Evolutionary conservation across 2,797 vertebrate species (phyloP).

Genomic region (Ctenopoma kingsleyae): DNA sequence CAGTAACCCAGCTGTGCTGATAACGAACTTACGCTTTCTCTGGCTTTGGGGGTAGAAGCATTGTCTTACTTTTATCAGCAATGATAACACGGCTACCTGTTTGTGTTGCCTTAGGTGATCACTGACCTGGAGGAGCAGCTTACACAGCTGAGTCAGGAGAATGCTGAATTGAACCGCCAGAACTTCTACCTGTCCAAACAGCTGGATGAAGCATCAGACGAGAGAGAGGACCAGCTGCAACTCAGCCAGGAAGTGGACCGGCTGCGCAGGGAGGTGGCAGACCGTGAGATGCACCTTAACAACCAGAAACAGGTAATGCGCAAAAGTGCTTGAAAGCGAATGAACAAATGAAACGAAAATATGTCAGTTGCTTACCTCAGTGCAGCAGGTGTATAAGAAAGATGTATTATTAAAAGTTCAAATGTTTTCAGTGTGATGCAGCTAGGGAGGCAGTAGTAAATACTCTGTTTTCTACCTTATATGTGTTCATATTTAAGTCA

Average conservation of each 20-base stretch:
- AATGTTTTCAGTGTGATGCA: not conserved
- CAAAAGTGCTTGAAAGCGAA: not conserved
- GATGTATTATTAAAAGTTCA: not conserved
- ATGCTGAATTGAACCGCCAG: conserved; percentile 98
- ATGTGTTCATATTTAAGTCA: too few species aligned
- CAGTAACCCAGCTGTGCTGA: not conserved
- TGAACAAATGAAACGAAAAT: not conserved
- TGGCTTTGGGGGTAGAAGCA: not conserved
- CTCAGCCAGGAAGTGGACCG: conserved; percentile 95
- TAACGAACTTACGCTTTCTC: not conserved
- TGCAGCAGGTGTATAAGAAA: not conserved
- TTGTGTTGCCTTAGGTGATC: conserved; percentile 88
- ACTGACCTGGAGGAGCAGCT: conserved; percentile 98
- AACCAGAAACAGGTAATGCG: conserved; percentile 95
- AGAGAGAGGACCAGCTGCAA: conserved; percentile 92
- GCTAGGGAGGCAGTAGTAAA: not conserved
- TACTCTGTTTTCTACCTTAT: not conserved
- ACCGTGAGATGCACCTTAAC: conserved; percentile 98
- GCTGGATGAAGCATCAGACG: conserved; percentile 94
- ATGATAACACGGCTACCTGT: conserved; percentile 20
- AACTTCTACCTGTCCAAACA: conserved; percentile 99
- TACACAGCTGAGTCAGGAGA: conserved; percentile 96
- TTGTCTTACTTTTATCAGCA: not conserved
- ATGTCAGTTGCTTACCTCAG: not conserved
- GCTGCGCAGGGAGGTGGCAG: conserved; percentile 95